Evolutionary conservation across 2,797 vertebrate genomes (phyloP).

Genomic region (Columba guinea): DNA sequence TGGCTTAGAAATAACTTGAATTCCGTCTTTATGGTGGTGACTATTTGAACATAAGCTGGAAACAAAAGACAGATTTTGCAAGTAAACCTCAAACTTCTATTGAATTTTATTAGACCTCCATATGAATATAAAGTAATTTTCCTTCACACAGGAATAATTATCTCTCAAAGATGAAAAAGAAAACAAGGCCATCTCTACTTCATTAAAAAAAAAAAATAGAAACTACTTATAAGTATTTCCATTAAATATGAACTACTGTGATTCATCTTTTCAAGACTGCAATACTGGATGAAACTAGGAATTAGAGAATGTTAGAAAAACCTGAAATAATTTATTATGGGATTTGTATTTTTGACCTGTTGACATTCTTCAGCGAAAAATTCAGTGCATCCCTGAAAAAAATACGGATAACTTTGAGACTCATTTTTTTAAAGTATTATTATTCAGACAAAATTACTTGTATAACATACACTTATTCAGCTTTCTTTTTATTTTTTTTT

Average conservation of each 20-base stretch:
- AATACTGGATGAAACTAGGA: conserved; percentile 30
- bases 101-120: conserved; percentile 55
- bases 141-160: conserved; percentile 54
- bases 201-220: background rate
- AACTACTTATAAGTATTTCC: conserved; percentile 42
- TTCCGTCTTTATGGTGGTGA: conserved; percentile 51
- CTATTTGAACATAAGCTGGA: conserved; percentile 60
- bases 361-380: background rate
- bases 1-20: conserved; percentile 45
- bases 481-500: background rate
- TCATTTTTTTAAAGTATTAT: background rate
- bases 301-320: conserved; percentile 2
- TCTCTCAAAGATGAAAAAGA: conserved; percentile 50
- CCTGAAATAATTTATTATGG: background rate
- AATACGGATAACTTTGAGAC: background rate
- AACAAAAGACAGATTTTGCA: conserved; percentile 59
- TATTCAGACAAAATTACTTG: background rate
- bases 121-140: conserved; percentile 68
- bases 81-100: conserved; percentile 54
- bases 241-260: conserved; percentile 32
- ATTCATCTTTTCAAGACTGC: background rate
- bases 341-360: conserved; percentile 3
- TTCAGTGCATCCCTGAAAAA: background rate
- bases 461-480: background rate
- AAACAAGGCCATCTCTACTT: conserved; percentile 46